Evolutionary conservation across 2,888 invertebrate species (phyloP).

Genomic region (Drosophila yooni): DNA sequence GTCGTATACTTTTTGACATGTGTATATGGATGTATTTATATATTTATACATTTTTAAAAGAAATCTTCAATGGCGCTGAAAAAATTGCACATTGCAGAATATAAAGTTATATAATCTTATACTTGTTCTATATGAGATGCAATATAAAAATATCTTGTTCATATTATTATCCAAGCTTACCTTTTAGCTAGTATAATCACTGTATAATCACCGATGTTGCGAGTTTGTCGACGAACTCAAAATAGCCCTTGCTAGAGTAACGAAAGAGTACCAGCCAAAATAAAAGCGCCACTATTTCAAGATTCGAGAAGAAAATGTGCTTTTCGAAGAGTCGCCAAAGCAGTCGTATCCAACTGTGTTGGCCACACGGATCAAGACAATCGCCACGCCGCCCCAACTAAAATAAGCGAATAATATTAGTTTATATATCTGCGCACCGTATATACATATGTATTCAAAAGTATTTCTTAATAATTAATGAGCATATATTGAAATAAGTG

Average conservation of each 20-base stretch:
- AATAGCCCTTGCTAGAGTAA: constrained; percentile 13
- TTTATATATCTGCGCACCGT: constrained; percentile 19
- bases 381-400: constrained; percentile 37
- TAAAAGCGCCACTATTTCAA: constrained; percentile 44
- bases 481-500: constrained; percentile 45
- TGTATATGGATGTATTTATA: neutral
- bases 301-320: constrained; percentile 59
- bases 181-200: neutral
- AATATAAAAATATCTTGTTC: neutral
- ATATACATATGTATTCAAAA: constrained; percentile 20
- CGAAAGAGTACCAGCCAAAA: constrained; percentile 43
- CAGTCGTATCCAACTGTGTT: constrained; percentile 63
- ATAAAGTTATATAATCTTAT: neutral
- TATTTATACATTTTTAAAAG: neutral
- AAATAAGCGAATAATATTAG: constrained; percentile 51
- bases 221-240: neutral
- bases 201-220: neutral
- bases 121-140: neutral
- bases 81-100: neutral
- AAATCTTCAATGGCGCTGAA: neutral
- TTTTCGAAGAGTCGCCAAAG: constrained; percentile 61
- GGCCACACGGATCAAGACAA: constrained; percentile 56
- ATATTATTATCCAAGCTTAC: neutral
- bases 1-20: neutral
- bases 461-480: constrained; percentile 42